Base-by-base conservation (phyloP, 2,888 invertebrate species). In the Phytoseiulus persimilis region DNA sequence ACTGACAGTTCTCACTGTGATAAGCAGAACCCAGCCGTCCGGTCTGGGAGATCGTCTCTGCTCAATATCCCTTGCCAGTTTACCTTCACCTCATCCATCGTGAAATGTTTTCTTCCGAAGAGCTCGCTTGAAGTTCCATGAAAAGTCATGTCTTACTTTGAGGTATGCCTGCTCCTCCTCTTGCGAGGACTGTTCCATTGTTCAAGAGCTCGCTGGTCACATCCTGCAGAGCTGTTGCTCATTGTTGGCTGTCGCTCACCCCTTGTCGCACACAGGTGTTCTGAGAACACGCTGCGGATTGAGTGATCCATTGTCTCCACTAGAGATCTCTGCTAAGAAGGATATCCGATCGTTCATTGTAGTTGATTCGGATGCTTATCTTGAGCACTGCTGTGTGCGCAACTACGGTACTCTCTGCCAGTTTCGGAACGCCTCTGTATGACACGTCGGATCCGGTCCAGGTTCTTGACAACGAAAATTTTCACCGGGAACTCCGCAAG, bases 401-500 rank as follows among this genome's bases (percentile, higher is more conserved):
- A 3, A 65, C 65, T 14, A 65, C 65, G 65, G 28, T 65, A 65
- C 65, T 65, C 39, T 33, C 87, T 1, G 32, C 87, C 39, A 87
- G 39, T 87, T 87, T 33, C 87, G 87, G 87, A 28, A n/a, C 87
- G 45, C 39, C 33, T 2, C 33, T 87, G 14, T 87, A 87, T 87
- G 87, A 87, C 33, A 45, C 87, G 45, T 33, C 87, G 32, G 87
- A 87, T 32, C 87, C 87, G 45, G n/a, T 87, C n/a, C 11, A 33
- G 28, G 11, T 87, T 28, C 32, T 87, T 32, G 87, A 87, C 32
- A 28, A 45, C n/a, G 87, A 87, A 23, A 87, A 87, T 45, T 87
- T 87, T 31, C 33, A 87, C 45, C 87, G 87, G 28, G 87, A 87
- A 18, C 33, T 87, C 39, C 87, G 32, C 87, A 28, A 31, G 32